Evolutionary conservation across 2,888 invertebrate species (phyloP).

Genomic region (Craniophora ligustri): DNA sequence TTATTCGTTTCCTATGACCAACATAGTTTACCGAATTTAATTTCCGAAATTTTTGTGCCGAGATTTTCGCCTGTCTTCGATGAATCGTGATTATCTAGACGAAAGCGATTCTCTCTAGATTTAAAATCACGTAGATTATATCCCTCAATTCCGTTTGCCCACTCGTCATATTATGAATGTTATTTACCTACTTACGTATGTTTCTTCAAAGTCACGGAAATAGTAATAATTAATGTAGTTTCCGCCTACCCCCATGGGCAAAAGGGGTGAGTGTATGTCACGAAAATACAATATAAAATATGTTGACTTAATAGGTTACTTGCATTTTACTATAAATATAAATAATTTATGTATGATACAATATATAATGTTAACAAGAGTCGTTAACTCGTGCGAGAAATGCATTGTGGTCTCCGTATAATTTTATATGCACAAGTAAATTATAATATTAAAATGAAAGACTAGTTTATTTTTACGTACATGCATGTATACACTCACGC

Average conservation of each 20-base stretch:
- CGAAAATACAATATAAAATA: conserved; percentile 3
- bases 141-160: too few relatives aligned
- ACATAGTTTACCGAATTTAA: conserved; percentile 12
- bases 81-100: too few relatives aligned
- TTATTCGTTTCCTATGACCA: conserved; percentile 12
- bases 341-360: conserved; percentile 16
- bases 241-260: too few relatives aligned
- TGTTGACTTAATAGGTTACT: conserved; percentile 31
- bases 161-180: too few relatives aligned
- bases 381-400: conserved; percentile 18
- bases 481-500: too few relatives aligned
- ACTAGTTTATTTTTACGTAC: background rate
- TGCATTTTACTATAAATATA: conserved; percentile 36
- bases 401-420: conserved; percentile 1
- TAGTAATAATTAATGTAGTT: too few relatives aligned
- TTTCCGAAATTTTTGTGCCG: background rate
- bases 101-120: too few relatives aligned
- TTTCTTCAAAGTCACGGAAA: too few relatives aligned
- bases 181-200: too few relatives aligned
- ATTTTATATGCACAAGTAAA: background rate
- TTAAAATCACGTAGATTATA: too few relatives aligned
- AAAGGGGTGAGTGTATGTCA: too few relatives aligned
- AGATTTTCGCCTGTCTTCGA: background rate
- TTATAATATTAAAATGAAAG: too few relatives aligned
- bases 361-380: conserved; percentile 30